These are phyloP conservation scores for Oreochromis niloticus DNA, from an alignment of 2,113 vertebrate genomes.

Conservation along the genomic window DNA sequence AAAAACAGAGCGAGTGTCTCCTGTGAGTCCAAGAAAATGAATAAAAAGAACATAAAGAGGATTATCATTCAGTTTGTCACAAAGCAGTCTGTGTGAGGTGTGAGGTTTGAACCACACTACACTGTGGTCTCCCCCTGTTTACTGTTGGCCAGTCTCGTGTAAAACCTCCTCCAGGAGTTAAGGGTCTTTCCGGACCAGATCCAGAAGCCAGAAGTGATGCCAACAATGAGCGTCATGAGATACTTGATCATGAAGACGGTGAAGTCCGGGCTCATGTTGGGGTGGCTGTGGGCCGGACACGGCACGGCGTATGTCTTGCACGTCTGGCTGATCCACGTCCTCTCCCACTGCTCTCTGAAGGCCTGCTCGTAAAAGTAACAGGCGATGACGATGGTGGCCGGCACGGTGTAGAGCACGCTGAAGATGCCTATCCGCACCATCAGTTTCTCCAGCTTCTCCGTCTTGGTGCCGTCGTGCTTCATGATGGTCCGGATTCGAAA, in stretches of 20 bases:
- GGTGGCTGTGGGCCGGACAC: constrained; percentile 79
- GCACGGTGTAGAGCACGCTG: constrained; percentile 93
- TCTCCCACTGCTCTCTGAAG: constrained; percentile 95
- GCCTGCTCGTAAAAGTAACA: constrained; percentile 98
- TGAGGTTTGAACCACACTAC: constrained; percentile 57
- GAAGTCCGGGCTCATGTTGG: constrained; percentile 90
- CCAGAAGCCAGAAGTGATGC: constrained; percentile 98
- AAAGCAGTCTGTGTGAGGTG: not conserved
- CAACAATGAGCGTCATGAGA: constrained; percentile 96
- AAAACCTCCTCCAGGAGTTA: constrained; percentile 96
- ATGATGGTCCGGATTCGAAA: constrained; percentile 96
- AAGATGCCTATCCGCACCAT: constrained; percentile 97
- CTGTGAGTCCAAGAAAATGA: constrained; percentile 5
- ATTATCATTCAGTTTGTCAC: constrained; percentile 45
- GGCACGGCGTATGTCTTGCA: constrained; percentile 91
- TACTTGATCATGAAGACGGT: constrained; percentile 99
- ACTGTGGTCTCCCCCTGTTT: constrained; percentile 95
- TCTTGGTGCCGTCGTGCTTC: constrained; percentile 97
- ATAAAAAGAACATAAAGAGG: constrained; percentile 1
- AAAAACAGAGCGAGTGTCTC: constrained; percentile 26
- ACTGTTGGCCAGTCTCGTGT: constrained; percentile 89
- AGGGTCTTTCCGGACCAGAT: constrained; percentile 98
- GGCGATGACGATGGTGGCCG: constrained; percentile 94
- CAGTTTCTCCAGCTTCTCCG: constrained; percentile 94
- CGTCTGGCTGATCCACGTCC: constrained; percentile 87